Conservation (phyloP, 1,140 invertebrate species). For the Bombyx mandarina region DNA sequence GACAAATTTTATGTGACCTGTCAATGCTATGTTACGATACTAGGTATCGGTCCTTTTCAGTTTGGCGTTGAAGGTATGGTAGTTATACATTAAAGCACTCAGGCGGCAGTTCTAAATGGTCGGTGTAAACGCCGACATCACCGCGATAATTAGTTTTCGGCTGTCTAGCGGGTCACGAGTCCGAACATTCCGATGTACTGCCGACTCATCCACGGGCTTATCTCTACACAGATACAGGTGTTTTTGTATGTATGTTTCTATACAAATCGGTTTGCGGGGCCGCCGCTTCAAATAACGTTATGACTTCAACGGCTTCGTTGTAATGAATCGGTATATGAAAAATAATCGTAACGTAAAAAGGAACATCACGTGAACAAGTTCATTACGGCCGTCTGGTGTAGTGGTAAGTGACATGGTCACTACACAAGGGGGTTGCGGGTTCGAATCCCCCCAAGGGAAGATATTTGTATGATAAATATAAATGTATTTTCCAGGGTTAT, state of each 20-base stretch:
- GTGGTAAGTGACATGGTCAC: no score
- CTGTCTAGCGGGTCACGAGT: slow-evolving; percentile 35
- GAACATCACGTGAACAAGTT: neutral
- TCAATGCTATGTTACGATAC: no score
- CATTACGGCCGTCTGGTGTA: no score
- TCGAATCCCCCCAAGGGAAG: no score
- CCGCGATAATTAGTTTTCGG: slow-evolving; percentile 42
- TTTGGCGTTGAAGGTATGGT: slow-evolving; percentile 2
- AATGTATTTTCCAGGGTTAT: no score
- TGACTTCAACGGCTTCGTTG: slow-evolving; percentile 20
- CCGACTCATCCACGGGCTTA: slow-evolving; percentile 39
- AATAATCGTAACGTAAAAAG: slow-evolving; percentile 1
- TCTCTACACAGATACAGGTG: slow-evolving; percentile 39
- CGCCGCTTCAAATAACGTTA: slow-evolving; percentile 19
- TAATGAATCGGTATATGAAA: slow-evolving; percentile 5
- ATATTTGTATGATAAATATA: no score
- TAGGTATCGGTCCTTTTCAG: no score
- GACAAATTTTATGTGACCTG: no score
- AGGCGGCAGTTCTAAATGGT: slow-evolving; percentile 7
- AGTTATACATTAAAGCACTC: slow-evolving; percentile 6
- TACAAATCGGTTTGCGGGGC: slow-evolving; percentile 31
- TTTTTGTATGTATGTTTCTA: slow-evolving; percentile 34
- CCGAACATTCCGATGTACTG: slow-evolving; percentile 35
- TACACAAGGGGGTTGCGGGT: no score
- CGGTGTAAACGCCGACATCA: slow-evolving; percentile 22